A percentile compares a stretch with the other conserved stretches of the same genome.
These are phyloP conservation scores for Dipodomys stephensi DNA, from an alignment of 2,113 vertebrate species.

Conservation along the genomic window DNA sequence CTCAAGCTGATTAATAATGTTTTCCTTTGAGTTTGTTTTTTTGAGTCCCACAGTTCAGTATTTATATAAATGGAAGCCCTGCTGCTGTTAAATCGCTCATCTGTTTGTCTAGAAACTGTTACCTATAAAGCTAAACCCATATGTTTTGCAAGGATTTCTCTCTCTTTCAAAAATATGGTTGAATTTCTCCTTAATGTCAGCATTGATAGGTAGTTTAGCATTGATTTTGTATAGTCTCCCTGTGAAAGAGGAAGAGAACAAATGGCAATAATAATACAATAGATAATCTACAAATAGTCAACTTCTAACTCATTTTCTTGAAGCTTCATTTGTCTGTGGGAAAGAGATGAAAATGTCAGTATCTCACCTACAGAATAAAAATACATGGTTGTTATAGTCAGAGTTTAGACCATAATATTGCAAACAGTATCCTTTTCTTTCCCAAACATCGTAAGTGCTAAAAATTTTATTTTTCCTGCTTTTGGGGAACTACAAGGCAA, in stretches of 20 bases:
- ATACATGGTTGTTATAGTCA: background rate
- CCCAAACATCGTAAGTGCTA: constrained; percentile 39
- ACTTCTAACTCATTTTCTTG: constrained; percentile 16
- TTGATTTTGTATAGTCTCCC: background rate
- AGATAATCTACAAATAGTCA: background rate
- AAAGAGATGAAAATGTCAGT: background rate
- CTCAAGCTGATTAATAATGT: constrained; percentile 81
- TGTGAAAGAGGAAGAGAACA: background rate
- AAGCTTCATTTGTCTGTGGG: background rate
- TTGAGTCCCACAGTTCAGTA: constrained; percentile 74
- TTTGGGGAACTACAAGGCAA: constrained; percentile 30
- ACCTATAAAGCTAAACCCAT: constrained; percentile 67
- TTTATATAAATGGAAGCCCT: constrained; percentile 75
- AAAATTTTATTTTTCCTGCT: constrained; percentile 39
- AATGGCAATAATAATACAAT: background rate
- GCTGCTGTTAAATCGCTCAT: constrained; percentile 63
- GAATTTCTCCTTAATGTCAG: constrained; percentile 15
- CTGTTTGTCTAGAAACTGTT: constrained; percentile 76
- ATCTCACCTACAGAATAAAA: constrained; percentile 5
- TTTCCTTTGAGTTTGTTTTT: constrained; percentile 79
- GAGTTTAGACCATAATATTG: constrained; percentile 24
- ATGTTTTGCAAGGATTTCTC: constrained; percentile 54
- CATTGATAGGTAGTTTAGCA: background rate
- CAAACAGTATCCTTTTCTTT: constrained; percentile 26
- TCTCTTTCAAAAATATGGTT: constrained; percentile 22